phyloP scores from a whole-genome alignment of 2,888 invertebrate species.

The Pseudococcus viburni region DNA sequence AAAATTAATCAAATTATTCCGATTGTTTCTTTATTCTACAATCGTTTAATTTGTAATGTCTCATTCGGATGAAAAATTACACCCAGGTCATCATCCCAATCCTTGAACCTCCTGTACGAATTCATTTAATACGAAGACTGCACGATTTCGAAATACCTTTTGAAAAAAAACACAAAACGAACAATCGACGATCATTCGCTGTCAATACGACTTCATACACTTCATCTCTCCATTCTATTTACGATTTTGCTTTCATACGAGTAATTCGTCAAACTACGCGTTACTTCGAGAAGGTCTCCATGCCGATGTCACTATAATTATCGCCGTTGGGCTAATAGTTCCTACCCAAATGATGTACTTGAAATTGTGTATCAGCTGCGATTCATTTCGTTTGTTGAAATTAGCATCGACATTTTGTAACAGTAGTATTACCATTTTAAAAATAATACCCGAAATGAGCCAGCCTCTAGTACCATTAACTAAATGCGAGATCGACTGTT shows the following conservation, averaged over 20 bases:
- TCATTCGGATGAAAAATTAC: not conserved
- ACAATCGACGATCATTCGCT: not conserved
- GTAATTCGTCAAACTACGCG: not conserved
- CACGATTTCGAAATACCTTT: not conserved
- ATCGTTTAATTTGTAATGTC: not conserved
- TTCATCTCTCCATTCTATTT: not conserved
- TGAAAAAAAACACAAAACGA: not conserved
- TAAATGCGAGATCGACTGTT: not conserved
- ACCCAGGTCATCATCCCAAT: not conserved
- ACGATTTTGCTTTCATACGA: not conserved
- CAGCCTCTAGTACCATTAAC: not conserved
- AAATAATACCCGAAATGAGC: not conserved
- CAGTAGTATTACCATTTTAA: not conserved
- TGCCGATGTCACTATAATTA: slow-evolving; percentile 34
- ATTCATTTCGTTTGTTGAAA: slow-evolving; percentile 1
- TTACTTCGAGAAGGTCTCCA: not conserved
- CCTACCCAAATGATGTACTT: slow-evolving; percentile 3
- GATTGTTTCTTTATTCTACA: no score
- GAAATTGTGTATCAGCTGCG: not conserved
- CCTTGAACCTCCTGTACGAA: not conserved
- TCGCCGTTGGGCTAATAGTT: slow-evolving; percentile 18
- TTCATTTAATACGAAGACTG: not conserved
- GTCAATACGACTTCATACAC: not conserved
- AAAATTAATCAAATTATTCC: no score
- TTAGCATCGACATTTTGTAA: slow-evolving; percentile 16